These are phyloP conservation scores for Trichogramma evanescens DNA, from an alignment of 2,888 invertebrate genomes.

Conservation along the genomic window DNA sequence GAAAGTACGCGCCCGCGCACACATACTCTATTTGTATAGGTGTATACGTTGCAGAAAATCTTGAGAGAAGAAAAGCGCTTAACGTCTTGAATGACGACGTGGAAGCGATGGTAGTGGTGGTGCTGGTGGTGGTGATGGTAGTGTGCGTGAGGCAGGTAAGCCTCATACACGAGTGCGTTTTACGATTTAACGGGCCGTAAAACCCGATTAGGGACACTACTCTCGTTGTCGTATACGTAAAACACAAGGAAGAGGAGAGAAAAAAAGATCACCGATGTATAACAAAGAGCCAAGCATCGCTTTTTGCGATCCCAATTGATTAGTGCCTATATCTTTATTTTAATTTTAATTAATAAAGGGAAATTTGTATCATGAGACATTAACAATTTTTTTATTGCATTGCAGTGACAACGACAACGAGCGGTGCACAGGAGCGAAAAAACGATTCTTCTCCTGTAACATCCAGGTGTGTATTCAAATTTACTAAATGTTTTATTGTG, in stretches of 20 bases:
- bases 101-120: constrained; percentile 2
- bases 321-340: neutral
- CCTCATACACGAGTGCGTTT: constrained; percentile 25
- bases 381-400: constrained; percentile 23
- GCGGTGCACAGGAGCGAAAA: constrained; percentile 69
- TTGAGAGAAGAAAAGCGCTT: constrained; percentile 14
- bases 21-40: neutral
- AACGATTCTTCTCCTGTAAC: constrained; percentile 85
- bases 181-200: constrained; percentile 36
- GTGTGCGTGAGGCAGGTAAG: constrained; percentile 25
- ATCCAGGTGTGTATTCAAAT: constrained; percentile 58
- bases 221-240: no score
- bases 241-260: neutral
- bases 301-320: no score
- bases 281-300: neutral
- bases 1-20: constrained; percentile 2
- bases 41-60: neutral
- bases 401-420: constrained; percentile 57
- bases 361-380: no score
- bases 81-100: constrained; percentile 11
- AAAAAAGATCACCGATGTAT: neutral
- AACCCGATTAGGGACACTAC: constrained; percentile 35
- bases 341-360: no score
- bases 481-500: neutral
- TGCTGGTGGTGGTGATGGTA: no score